Evolutionary conservation across 2,888 invertebrate genomes (phyloP), one percentile per base, ranked within the genome.

Genomic region (Steromphala cineraria): DNA sequence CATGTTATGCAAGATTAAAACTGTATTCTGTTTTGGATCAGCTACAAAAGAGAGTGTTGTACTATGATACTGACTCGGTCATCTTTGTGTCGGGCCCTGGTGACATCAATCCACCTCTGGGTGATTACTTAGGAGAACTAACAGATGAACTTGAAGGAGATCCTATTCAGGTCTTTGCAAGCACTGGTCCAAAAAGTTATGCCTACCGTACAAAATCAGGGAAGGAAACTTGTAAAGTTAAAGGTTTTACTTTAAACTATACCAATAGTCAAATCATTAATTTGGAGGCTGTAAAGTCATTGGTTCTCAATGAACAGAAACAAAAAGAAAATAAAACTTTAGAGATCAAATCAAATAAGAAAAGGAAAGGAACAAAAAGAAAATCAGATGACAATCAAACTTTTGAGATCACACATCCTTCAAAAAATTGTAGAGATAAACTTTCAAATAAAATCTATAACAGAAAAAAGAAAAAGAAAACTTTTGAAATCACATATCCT

Each of bases 381-480:
- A 46, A 46, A 46, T 10, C 4, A 46, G 10, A 46, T 10, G 10
- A 46, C 1, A 13, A 46, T 10, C 46, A 46, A 46, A 13, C 36
- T 10, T 46, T 46, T 10, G 8, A 46, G 10, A 46, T 46, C 13
- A 13, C 13, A 10, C 83, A 84, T 76, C 82, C 81, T 21, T 53
- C 56, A 13, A 86, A 86, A 79, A 85, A 84, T 53, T 81, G 67
- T n/a, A 76, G 86, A 62, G 79, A 96, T 90, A 96, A 96, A 94
- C 97, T 97, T 82, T 95, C 95, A 90, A 95, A 19, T 46, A 75
- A 75, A 52, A 52, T 97, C 83, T 96, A 95, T 10, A 46, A 46
- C 1, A 13, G 1, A 46, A 46, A 13, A 13, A 46, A 46, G 7
- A 46, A 46, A 8, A 4, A 46, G 46, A 46, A 46, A 46, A 46